Evolutionary conservation across 2,888 invertebrate species (phyloP), one percentile per base, ranked within the genome.

Genomic region (Dicroscelio sp.): DNA sequence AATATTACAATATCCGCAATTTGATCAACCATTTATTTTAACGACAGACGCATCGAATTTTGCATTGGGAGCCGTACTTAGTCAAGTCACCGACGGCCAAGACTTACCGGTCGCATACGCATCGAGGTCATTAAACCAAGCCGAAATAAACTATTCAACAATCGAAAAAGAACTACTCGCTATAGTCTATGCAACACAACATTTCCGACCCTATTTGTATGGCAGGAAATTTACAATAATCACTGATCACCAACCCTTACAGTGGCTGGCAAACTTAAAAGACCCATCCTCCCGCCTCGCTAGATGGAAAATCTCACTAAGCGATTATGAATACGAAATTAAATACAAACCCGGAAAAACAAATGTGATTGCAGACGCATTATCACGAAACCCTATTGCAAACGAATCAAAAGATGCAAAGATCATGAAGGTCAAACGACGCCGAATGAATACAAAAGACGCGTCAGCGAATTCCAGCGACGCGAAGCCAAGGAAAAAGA

Each of bases 201-300:
- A 90, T n/a, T 90, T 90, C 35, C 52, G 89, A 2, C 82, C 82
- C 0, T 89, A 89, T 30, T 17, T 89, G 1, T 89, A 82, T 14
- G 85, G 86, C 3, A 20, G 31, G 38, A 31, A 65, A 43, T 86
- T 90, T 25, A 78, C 69, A 0, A 71, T 90, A 20, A 2, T 63
- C 6, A 82, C 86, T 0, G 89, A 86, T 23, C 89, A 90, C 23
- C 38, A 43, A 48, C 80, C 86, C 14, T 14, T 86, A 12, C n/a
- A 65, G 8, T 86, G 86, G 86, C 63, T 86, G 1, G 17, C 30
- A 1, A 48, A 20, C 17, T 20, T 43, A 20, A 78, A 78, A 12
- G 78, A 71, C 71, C 71, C 71, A 2, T 8, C 48, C 1, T 75
- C 75, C 1, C 52, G 75, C 0, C 33, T 75, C 1, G 75, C 75